A percentile compares a stretch with the other conserved stretches of the same genome.
Conservation (phyloP, 2,888 invertebrate genomes). For the Agrochola macilenta region DNA sequence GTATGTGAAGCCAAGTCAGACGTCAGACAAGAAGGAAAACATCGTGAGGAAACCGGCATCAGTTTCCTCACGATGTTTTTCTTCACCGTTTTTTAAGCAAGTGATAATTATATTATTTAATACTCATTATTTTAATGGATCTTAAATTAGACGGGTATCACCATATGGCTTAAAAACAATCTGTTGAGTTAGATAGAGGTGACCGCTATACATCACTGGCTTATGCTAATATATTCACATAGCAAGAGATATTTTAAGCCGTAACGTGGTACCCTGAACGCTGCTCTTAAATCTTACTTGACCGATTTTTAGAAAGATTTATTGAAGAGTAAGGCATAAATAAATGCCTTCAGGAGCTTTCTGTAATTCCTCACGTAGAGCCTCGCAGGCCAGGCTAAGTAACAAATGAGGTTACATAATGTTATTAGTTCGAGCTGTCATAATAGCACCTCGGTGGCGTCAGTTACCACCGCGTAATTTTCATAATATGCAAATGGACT, state of each 20-base stretch:
- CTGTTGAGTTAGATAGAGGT: neutral
- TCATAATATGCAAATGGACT: slow-evolving; percentile 70
- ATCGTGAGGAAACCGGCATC: too few relatives aligned
- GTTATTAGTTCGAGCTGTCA: slow-evolving; percentile 76
- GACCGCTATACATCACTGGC: slow-evolving; percentile 17
- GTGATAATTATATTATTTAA: neutral
- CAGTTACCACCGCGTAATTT: slow-evolving; percentile 65
- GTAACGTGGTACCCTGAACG: slow-evolving; percentile 33
- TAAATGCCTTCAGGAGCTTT: slow-evolving; percentile 77
- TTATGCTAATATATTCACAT: slow-evolving; percentile 31
- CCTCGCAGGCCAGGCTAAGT: slow-evolving; percentile 69
- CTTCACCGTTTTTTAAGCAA: too few relatives aligned
- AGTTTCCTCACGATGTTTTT: too few relatives aligned
- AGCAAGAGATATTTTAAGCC: slow-evolving; percentile 42
- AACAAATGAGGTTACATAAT: slow-evolving; percentile 82
- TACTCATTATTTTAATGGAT: slow-evolving; percentile 11
- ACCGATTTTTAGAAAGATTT: slow-evolving; percentile 77
- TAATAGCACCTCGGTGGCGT: slow-evolving; percentile 55
- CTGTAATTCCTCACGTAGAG: slow-evolving; percentile 78
- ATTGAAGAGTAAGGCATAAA: slow-evolving; percentile 74
- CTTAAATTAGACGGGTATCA: neutral
- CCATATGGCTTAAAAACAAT: too few relatives aligned
- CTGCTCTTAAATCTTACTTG: slow-evolving; percentile 69
- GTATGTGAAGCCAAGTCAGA: too few relatives aligned
- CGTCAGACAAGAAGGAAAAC: too few relatives aligned